Evolutionary conservation across 2,888 invertebrate species (phyloP).

Genomic region (Polydrusus pterygomalis): DNA sequence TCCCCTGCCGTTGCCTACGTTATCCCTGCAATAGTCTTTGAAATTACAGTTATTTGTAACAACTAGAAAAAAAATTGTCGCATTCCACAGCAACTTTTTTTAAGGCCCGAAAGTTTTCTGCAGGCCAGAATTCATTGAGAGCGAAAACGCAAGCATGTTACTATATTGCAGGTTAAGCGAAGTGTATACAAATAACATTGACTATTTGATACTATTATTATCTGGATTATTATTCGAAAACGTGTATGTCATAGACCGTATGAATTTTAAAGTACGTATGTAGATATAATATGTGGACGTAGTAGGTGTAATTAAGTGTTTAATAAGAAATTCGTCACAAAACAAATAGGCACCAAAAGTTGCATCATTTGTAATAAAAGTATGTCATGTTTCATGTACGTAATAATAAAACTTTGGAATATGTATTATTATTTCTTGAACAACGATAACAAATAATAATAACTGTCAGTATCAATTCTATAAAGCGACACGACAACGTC

Average conservation of each 20-base stretch:
- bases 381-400: neutral
- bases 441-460: too few relatives aligned
- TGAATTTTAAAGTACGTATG: too few relatives aligned
- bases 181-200: neutral
- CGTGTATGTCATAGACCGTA: too few relatives aligned
- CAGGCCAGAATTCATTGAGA: slow-evolving; percentile 4
- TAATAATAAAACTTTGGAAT: too few relatives aligned
- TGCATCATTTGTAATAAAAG: slow-evolving; percentile 11
- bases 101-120: neutral
- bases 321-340: too few relatives aligned
- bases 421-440: too few relatives aligned
- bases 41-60: neutral
- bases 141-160: neutral
- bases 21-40: neutral
- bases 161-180: neutral
- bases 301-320: too few relatives aligned
- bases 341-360: too few relatives aligned
- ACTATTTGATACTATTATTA: too few relatives aligned
- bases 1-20: too few relatives aligned
- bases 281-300: too few relatives aligned
- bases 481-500: neutral
- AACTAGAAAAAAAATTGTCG: neutral
- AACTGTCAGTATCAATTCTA: neutral
- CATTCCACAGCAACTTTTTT: slow-evolving; percentile 16
- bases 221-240: neutral